Evolutionary conservation across 2,113 vertebrate species (phyloP), one percentile per base, ranked within the genome.

Genomic region (Hemiscyllium ocellatum): DNA sequence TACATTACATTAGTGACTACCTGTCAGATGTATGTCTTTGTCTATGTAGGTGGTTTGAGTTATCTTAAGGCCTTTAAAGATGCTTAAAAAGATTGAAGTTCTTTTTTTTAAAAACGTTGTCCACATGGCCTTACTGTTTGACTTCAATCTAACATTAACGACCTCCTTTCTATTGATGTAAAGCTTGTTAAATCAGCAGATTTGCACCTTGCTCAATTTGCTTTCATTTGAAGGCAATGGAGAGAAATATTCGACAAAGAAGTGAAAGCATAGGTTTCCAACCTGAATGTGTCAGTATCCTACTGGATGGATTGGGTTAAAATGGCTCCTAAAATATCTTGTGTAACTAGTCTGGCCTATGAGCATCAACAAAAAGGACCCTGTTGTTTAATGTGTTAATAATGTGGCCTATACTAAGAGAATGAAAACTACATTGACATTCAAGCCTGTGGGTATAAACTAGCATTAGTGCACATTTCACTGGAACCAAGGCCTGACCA

Each of bases 381-480:
- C 68, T 52, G 47, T 26, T 42, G 68, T 95, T 95, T 95, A 72
- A 95, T 76, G 42, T 76, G 47, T 95, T 95, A 95, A 70, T 61
- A 33, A 42, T 33, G 94, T 76, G 8, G 93, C 68, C 94, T 72
- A 52, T 95, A 72, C 47, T 72, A 95, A 95, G 42, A 95, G 47
- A 72, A 76, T 69, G 72, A 72, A 76, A 95, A 76, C 66, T 52
- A 52, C 94, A 95, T 95, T 95, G 68, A 95, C 94, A 95, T 95
- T 95, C 94, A 95, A 29, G 94, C 94, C 94, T 72, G 69, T 13
- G 94, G 94, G 94, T 72, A 95, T 72, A 42, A 95, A 72, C 94
- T 72, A 72, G 94, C 69, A n/a, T 95, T 95, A 50, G 68, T 52
- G 66, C 94, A 76, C 94, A 95, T 72, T 95, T 95, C 50, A 72